Evolutionary conservation across 1,140 invertebrate species (phyloP), one percentile per base, ranked within the genome.

Genomic region (Meloidogyne hapla): DNA sequence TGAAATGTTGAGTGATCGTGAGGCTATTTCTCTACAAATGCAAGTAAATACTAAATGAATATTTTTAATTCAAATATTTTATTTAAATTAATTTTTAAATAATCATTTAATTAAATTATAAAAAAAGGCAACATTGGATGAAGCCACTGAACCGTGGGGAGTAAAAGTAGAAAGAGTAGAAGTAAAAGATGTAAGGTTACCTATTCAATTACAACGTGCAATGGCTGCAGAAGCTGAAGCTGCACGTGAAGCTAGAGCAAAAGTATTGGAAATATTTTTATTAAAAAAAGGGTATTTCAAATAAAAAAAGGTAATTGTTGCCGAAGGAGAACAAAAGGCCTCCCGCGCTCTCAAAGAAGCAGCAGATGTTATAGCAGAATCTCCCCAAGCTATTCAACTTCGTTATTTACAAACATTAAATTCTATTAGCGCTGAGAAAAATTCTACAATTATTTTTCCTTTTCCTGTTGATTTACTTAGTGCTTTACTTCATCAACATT

Each of bases 401-500:
- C 85, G 90, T 56, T 90, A 89, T 77, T 80, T 90, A 25, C 89
- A 90, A 79, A 90, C 89, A n/a, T 84, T 91, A 18, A 89, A 87
- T 79, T 83, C 85, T n/a, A 89, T 90, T 38, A 85, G 94, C 63
- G 94, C 94, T 1, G 95, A 98, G 90, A 97, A 97, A 89, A 97
- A 96, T 88, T 96, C 95, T 5, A 98, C 95, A 10, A 97, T 98
- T 84, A 93, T 98, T 74, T 98, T 98, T 88, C 95, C 95, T 18
- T 84, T 86, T 45, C 84, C 84, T 25, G 82, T 84, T 33, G 82
- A 82, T 70, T 69, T 85, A 33, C 78, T 85, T 4, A 80, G 81
- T 63, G 74, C 79, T 13, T 84, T 86, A 69, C 71, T 85, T 21
- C 76, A 66, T 66, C 63, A 69, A 61, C 68, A 78, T n/a, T n/a